Evolutionary conservation across 2,888 invertebrate genomes (phyloP).

Genomic region (Dusona sp.): DNA sequence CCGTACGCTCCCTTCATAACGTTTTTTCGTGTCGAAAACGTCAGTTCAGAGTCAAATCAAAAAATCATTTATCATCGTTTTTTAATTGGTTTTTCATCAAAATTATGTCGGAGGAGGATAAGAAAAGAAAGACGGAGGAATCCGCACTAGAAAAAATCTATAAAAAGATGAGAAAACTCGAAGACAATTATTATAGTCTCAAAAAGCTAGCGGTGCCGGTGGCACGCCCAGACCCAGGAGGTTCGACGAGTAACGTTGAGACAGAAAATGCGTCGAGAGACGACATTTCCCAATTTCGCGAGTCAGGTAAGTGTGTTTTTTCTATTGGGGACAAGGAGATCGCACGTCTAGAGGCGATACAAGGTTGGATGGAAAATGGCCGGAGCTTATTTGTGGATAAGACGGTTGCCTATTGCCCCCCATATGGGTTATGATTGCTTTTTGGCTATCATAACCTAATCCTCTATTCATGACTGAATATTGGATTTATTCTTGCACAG

Average conservation of each 20-base stretch:
- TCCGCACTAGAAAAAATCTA: conserved; percentile 54
- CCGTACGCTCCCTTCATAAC: no score
- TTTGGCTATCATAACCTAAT: neutral
- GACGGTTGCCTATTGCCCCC: conserved; percentile 20
- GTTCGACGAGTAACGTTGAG: no score
- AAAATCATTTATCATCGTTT: neutral
- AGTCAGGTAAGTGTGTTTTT: conserved; percentile 27
- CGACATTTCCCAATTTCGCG: conserved; percentile 19
- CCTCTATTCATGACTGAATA: conserved; percentile 27
- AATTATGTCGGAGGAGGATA: conserved; percentile 36
- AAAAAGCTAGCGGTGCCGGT: conserved; percentile 24
- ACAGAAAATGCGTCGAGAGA: conserved; percentile 2
- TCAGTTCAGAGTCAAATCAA: conserved; percentile 6
- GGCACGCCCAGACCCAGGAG: neutral
- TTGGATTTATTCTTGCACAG: conserved; percentile 18
- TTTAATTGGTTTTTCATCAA: neutral
- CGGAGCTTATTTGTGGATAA: conserved; percentile 36
- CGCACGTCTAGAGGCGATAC: conserved; percentile 44
- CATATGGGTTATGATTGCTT: conserved; percentile 24
- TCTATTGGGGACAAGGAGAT: conserved; percentile 29
- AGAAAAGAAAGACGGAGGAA: conserved; percentile 45
- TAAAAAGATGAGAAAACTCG: conserved; percentile 52
- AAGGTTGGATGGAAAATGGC: conserved; percentile 14
- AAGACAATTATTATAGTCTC: conserved; percentile 46
- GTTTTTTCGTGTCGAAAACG: neutral